Conservation (phyloP, 2,888 invertebrate species). For the Cephalotes varians region DNA sequence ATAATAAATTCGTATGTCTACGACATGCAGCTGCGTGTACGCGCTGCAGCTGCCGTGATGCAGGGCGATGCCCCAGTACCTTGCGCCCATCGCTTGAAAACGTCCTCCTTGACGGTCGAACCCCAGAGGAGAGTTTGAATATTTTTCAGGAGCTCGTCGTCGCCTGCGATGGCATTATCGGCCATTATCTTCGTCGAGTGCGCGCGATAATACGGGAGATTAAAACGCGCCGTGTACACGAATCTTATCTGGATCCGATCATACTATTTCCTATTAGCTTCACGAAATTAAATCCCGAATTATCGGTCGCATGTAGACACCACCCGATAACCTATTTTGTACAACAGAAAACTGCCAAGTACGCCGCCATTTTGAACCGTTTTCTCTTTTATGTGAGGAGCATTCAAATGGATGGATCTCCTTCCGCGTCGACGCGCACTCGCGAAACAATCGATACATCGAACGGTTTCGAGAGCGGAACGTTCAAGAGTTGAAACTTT, state of each 20-base stretch:
- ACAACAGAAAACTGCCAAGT: conserved; percentile 73
- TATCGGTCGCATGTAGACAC: conserved; percentile 27
- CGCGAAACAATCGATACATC: conserved; percentile 19
- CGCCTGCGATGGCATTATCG: conserved; percentile 85
- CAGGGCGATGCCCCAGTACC: conserved; percentile 86
- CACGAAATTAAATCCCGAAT: conserved; percentile 41
- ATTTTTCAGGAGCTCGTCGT: conserved; percentile 89
- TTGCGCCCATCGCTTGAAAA: conserved; percentile 97
- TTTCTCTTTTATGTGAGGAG: not conserved
- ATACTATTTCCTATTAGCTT: conserved; percentile 58
- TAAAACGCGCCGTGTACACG: conserved; percentile 68
- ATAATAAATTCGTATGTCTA: not conserved
- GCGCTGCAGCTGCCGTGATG: not conserved
- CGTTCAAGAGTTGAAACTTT: not conserved
- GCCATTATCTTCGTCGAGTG: conserved; percentile 85
- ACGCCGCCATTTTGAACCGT: conserved; percentile 77
- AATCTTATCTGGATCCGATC: conserved; percentile 60
- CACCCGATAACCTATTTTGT: conserved; percentile 79
- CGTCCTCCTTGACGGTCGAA: conserved; percentile 93
- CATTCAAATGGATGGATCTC: not conserved
- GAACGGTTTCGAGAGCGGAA: not conserved
- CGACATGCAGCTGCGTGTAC: not conserved
- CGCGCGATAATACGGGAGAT: conserved; percentile 64
- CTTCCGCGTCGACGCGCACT: too few species aligned
- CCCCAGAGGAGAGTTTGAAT: conserved; percentile 95